Evolutionary conservation across 1,140 invertebrate species (phyloP).

Genomic region (Brachionus plicatilis): DNA sequence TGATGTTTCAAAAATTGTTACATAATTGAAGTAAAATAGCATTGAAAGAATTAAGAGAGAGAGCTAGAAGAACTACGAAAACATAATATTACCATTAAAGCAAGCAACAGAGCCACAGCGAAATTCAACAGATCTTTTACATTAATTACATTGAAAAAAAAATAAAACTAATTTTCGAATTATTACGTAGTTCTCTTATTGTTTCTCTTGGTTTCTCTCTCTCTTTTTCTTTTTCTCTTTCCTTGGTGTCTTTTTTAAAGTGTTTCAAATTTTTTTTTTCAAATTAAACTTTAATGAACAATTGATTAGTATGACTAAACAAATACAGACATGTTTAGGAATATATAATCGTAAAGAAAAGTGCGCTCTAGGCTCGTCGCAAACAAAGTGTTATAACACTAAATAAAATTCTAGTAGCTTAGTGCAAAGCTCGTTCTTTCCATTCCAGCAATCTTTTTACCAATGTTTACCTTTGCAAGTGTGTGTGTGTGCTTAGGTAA

Average conservation of each 20-base stretch:
- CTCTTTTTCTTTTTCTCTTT: background rate
- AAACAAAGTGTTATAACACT: background rate
- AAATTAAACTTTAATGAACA: constrained; percentile 16
- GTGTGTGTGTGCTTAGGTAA: background rate
- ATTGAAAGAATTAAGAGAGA: background rate
- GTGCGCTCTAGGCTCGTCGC: background rate
- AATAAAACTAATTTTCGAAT: background rate
- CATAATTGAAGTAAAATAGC: background rate
- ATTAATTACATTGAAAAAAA: background rate
- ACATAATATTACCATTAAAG: constrained; percentile 23
- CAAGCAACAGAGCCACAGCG: background rate
- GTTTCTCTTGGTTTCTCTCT: background rate
- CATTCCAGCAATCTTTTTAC: background rate
- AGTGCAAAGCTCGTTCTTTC: background rate
- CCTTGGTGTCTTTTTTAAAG: background rate
- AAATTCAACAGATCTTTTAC: constrained; percentile 31
- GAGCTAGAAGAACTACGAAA: background rate
- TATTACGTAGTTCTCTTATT: constrained; percentile 25
- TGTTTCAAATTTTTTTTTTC: background rate
- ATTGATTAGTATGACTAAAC: constrained; percentile 10
- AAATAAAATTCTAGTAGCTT: background rate
- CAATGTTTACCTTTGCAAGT: background rate
- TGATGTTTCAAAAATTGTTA: constrained; percentile 19
- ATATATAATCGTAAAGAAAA: background rate
- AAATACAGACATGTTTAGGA: background rate